A percentile compares a stretch with the other conserved stretches of the same genome.
Conservation (phyloP, 2,113 vertebrate genomes). For the Albula glossodonta region DNA sequence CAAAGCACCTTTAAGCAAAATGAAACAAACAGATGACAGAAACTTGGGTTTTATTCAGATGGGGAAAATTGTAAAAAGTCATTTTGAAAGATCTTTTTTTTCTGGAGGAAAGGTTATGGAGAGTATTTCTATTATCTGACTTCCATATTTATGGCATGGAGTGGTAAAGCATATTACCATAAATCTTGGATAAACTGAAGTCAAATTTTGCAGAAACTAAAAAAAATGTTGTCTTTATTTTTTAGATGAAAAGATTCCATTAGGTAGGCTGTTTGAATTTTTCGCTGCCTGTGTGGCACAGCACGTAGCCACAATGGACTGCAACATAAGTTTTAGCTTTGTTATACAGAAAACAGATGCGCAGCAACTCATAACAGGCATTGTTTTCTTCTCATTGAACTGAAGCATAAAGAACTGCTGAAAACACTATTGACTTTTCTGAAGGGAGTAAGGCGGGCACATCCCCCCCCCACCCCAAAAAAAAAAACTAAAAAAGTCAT, state of each 20-base stretch:
- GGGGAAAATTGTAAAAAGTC: not conserved
- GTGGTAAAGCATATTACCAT: not conserved
- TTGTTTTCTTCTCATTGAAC: conserved; percentile 50
- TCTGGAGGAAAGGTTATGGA: not conserved
- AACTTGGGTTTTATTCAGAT: not conserved
- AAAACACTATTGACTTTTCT: conserved; percentile 14
- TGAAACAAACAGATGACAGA: not conserved
- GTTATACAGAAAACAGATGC: conserved; percentile 69
- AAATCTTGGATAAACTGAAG: not conserved
- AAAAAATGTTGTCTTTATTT: not conserved
- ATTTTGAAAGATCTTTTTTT: not conserved
- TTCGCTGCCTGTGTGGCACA: conserved; percentile 46
- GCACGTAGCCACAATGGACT: conserved; percentile 49
- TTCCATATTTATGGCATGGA: not conserved
- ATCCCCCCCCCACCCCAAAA: no score
- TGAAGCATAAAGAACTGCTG: conserved; percentile 38
- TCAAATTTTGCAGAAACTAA: conserved; percentile 5
- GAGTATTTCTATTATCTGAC: not conserved
- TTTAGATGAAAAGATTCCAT: conserved; percentile 11
- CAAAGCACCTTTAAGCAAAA: not conserved
- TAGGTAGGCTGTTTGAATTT: conserved; percentile 35
- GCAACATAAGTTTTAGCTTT: conserved; percentile 54
- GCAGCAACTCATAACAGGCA: conserved; percentile 55
- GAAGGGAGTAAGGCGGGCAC: not conserved
- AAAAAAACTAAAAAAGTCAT: no score